These are phyloP conservation scores for Aphaenogaster ashmeadi DNA, from an alignment of 1,140 invertebrate species.

Conservation along the genomic window DNA sequence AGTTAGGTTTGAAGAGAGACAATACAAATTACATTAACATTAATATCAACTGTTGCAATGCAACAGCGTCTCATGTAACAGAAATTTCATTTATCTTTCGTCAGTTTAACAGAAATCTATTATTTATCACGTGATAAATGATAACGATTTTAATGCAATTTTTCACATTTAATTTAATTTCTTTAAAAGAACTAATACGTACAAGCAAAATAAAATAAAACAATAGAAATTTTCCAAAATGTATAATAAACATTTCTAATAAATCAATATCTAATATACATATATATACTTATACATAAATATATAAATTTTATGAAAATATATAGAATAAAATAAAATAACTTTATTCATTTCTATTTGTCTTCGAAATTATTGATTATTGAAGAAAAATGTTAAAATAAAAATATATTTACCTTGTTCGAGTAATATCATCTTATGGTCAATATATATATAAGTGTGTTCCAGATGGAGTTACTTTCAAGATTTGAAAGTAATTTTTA, in stretches of 20 bases:
- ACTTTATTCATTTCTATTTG: background rate
- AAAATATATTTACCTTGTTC: background rate
- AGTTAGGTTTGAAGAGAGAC: background rate
- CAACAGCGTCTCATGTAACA: background rate
- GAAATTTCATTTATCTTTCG: slow-evolving; percentile 17
- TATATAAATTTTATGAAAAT: slow-evolving; percentile 11
- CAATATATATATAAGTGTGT: background rate
- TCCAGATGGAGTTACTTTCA: slow-evolving; percentile 32
- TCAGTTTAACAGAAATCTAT: slow-evolving; percentile 17
- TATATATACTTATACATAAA: background rate
- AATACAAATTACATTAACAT: background rate
- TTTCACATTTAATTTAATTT: background rate
- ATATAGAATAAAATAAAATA: background rate
- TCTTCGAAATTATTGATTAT: background rate
- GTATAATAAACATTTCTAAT: background rate
- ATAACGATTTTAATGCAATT: background rate
- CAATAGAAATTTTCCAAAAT: background rate
- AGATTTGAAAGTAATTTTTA: slow-evolving; percentile 14
- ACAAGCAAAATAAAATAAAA: background rate
- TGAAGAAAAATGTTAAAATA: background rate
- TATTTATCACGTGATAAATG: background rate
- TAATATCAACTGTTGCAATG: background rate
- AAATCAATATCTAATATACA: background rate
- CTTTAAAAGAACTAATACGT: background rate
- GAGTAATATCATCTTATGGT: slow-evolving; percentile 8